A percentile compares a stretch with the other conserved stretches of the same genome.
These are phyloP conservation scores for Heliopora coerulea DNA, from an alignment of 92 coral and sea anemone species.

Conservation along the genomic window DNA sequence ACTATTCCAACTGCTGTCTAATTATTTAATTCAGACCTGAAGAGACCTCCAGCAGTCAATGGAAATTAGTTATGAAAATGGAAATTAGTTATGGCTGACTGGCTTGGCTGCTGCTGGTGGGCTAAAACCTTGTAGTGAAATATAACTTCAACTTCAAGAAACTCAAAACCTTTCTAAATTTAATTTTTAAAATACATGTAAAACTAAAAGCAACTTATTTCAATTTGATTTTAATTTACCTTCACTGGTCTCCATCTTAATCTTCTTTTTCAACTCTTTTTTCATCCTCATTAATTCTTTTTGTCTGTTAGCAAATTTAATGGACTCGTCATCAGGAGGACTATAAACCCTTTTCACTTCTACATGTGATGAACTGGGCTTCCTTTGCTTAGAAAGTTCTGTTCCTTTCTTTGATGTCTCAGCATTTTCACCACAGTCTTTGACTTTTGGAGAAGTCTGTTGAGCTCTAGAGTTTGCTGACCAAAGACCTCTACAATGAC, in stretches of 20 bases:
- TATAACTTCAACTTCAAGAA: too few relatives aligned
- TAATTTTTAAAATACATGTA: too few relatives aligned
- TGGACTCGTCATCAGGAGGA: conserved; percentile 33
- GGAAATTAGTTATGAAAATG: too few relatives aligned
- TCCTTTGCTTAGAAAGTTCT: not conserved
- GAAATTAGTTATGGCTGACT: too few relatives aligned
- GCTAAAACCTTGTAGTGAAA: too few relatives aligned
- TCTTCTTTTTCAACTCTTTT: conserved; percentile 26
- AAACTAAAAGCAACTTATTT: too few relatives aligned
- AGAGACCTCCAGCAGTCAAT: too few relatives aligned
- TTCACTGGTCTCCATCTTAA: conserved; percentile 21
- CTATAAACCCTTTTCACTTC: not conserved
- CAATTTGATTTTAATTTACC: not conserved
- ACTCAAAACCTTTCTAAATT: too few relatives aligned
- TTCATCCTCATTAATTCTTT: conserved; percentile 27
- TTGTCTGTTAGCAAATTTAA: conserved; percentile 38
- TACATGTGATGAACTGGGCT: not conserved
- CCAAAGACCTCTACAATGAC: not conserved
- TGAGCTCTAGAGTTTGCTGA: not conserved
- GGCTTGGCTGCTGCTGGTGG: too few relatives aligned
- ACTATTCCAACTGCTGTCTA: too few relatives aligned
- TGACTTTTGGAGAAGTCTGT: not conserved
- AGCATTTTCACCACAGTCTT: not conserved
- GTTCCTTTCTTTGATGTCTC: not conserved
- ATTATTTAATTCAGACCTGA: too few relatives aligned